Evolutionary conservation across 2,797 vertebrate genomes (phyloP).

Genomic region (Loriculus beryllinus): DNA sequence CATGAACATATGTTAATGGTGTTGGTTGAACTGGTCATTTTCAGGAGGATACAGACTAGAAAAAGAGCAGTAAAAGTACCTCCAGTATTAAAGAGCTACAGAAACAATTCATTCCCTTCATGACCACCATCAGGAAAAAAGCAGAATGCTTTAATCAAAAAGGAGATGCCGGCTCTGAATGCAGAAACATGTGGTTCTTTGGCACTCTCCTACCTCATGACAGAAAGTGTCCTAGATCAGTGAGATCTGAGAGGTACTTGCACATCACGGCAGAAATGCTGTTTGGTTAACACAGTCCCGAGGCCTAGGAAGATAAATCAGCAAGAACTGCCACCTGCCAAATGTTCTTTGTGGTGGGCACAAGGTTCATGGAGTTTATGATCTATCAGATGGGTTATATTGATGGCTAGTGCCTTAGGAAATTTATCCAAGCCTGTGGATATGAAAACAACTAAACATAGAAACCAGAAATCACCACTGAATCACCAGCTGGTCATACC

Average conservation of each 20-base stretch:
- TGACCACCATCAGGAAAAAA: neutral
- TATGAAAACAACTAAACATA: neutral
- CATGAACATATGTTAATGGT: neutral
- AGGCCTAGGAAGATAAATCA: neutral
- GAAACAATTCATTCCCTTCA: neutral
- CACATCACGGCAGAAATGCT: neutral
- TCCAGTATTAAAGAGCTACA: neutral
- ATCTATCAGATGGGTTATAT: neutral
- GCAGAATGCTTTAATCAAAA: neutral
- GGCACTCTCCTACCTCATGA: slow-evolving; percentile 25
- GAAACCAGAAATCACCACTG: neutral
- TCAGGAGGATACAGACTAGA: neutral
- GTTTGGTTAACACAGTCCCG: neutral
- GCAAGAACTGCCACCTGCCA: neutral
- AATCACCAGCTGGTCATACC: neutral
- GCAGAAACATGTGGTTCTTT: neutral
- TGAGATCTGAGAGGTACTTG: neutral
- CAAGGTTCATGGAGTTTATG: neutral
- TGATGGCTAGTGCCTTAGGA: neutral
- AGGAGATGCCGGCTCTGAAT: neutral
- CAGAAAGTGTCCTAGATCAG: neutral
- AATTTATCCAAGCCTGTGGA: neutral
- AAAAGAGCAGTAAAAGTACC: neutral
- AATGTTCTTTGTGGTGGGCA: neutral
- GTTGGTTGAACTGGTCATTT: neutral